Conservation (phyloP, 2,797 vertebrate species). For the Podarcis siculus region DNA sequence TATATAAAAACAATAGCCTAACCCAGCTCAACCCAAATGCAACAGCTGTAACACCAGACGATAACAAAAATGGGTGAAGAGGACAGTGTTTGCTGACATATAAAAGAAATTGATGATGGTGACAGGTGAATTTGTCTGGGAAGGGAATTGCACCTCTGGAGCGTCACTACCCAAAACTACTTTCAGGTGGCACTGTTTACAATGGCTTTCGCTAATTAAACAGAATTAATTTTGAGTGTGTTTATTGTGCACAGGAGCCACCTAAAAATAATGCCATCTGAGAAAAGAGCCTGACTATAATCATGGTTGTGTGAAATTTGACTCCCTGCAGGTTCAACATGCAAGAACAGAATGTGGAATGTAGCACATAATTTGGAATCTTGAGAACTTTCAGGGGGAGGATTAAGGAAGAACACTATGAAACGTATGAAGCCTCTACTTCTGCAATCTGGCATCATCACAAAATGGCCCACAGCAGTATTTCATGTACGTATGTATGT, state of each 20-base stretch:
- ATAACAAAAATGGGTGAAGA: not conserved
- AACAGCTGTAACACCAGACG: not conserved
- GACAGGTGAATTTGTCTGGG: not conserved
- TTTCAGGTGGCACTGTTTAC: not conserved
- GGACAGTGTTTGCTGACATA: not conserved
- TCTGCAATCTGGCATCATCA: not conserved
- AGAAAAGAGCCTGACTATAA: not conserved
- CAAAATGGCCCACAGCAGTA: not conserved
- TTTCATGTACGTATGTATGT: too few species aligned
- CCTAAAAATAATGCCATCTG: constrained; percentile 9
- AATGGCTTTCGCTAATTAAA: not conserved
- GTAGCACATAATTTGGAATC: not conserved
- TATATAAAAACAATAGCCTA: not conserved
- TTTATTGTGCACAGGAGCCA: not conserved
- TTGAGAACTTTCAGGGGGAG: not conserved
- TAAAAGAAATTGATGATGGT: not conserved
- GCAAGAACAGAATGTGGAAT: not conserved
- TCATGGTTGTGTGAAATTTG: not conserved
- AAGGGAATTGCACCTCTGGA: not conserved
- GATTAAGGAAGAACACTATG: not conserved
- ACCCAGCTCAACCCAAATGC: not conserved
- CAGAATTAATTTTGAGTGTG: not conserved
- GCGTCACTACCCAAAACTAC: not conserved
- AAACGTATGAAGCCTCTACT: not conserved
- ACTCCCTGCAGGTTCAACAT: not conserved